These are phyloP conservation scores for Holacanthella duospinosa DNA, from an alignment of 2,888 invertebrate genomes.

Conservation along the genomic window DNA sequence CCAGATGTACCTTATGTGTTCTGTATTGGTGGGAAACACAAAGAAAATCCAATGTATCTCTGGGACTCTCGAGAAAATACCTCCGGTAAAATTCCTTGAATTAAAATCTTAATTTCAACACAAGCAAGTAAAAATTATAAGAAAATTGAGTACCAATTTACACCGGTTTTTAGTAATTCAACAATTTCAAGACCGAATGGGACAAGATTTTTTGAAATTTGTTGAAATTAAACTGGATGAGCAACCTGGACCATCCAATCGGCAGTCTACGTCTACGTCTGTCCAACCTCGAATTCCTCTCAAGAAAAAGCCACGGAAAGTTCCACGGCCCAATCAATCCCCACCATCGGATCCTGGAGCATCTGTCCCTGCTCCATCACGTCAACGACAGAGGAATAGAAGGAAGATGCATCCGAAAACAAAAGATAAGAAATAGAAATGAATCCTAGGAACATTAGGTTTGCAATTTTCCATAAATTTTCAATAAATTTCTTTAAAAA, in stretches of 20 bases:
- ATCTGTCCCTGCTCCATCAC: neutral
- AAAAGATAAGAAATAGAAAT: neutral
- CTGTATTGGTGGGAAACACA: slow-evolving; percentile 75
- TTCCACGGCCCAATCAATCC: neutral
- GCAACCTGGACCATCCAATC: neutral
- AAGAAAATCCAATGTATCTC: slow-evolving; percentile 60
- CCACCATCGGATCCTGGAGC: neutral
- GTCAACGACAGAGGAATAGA: neutral
- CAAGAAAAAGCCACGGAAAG: neutral
- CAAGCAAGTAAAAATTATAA: neutral
- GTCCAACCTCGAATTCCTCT: neutral
- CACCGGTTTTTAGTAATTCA: neutral
- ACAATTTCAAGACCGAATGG: neutral
- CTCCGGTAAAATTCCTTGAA: slow-evolving; percentile 44
- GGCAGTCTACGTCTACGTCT: neutral
- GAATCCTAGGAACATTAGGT: no score
- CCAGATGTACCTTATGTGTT: slow-evolving; percentile 74
- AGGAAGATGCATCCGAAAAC: slow-evolving; percentile 2
- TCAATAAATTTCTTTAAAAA: no score
- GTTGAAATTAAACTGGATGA: neutral
- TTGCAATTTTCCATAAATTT: no score
- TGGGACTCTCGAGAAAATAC: slow-evolving; percentile 52
- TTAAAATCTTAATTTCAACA: neutral
- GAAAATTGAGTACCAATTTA: no score
- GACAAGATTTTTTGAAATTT: neutral